Evolutionary conservation across 2,113 vertebrate species (phyloP), one percentile per base, ranked within the genome.

Genomic region (Psittacula cyanocephala): DNA sequence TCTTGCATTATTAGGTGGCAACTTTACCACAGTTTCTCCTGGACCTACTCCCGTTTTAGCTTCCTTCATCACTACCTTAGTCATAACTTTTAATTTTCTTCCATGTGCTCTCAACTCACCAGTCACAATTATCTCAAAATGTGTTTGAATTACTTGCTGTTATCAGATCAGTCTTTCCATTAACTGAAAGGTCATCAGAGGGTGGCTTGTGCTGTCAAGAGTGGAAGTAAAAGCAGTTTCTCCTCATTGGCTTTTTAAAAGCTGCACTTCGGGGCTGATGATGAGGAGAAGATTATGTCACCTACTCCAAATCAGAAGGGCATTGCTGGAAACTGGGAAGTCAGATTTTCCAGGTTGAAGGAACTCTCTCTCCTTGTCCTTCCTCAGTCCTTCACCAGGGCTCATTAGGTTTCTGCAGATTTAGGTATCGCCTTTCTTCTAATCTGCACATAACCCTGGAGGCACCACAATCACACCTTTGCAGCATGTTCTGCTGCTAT

Each of bases 121-220:
- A 0, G 8, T 60, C 53, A 7, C 31, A 28, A 1, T 52, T 53
- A 2, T 20, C 78, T 63, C 20, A 2, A n/a, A 55, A 35, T 0
- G 0, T 1, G 4, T 67, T 53, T 74, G 60, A 79, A 27, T 16
- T 10, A 5, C 4, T 17, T 27, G 49, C 60, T 63, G 2, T 22
- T 9, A 18, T 35, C 60, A 12, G 4, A 43, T 62, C 37, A 7
- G 23, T 10, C 27, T 65, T 69, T 25, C 77, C 49, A 25, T 16
- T 39, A 57, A 17, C 39, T 20, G 20, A 19, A 44, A 86, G 35
- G 63, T 55, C 62, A 17, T 35, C 2, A 25, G 17, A n/a, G 35
- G 13, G 37, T 31, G 50, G 9, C 23, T 77, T 37, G 20, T 20
- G 46, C 28, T 67, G 19, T 52, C 33, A 18, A 12, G 57, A n/a